A percentile compares a stretch with the other conserved stretches of the same genome.
Evolutionary conservation across 2,888 invertebrate genomes (phyloP).

Genomic region (Amiota minor): DNA sequence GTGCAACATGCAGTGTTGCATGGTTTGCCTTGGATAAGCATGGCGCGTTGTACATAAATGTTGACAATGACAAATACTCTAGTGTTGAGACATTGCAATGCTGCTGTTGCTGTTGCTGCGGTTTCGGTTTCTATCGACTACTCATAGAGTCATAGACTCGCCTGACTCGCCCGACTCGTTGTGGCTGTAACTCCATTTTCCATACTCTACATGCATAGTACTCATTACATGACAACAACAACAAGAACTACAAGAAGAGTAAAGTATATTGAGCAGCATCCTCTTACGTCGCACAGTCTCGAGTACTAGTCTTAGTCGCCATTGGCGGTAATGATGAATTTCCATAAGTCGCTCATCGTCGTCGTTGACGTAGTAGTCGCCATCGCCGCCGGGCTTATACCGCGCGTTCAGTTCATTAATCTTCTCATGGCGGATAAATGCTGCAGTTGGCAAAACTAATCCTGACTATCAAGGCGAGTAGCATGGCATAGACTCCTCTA

Average conservation of each 20-base stretch:
- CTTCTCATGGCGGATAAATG: constrained; percentile 46
- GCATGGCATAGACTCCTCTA: constrained; percentile 15
- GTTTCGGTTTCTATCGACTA: constrained; percentile 40
- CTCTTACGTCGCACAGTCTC: constrained; percentile 7
- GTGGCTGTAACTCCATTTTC: not conserved
- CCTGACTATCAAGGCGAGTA: not conserved
- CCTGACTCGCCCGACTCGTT: constrained; percentile 17
- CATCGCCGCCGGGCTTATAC: constrained; percentile 24
- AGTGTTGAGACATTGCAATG: constrained; percentile 27
- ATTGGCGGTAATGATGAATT: constrained; percentile 69
- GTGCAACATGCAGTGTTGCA: not conserved
- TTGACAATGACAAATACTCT: constrained; percentile 73
- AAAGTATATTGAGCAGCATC: not conserved
- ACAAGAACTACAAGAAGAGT: no score
- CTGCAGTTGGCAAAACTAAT: not conserved
- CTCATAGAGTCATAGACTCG: not conserved
- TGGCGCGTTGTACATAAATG: constrained; percentile 64
- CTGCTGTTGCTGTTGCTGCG: constrained; percentile 38
- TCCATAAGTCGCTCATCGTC: constrained; percentile 63
- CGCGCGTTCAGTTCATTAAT: constrained; percentile 61
- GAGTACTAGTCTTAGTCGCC: constrained; percentile 23
- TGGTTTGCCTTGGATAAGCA: constrained; percentile 36
- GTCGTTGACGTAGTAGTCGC: not conserved
- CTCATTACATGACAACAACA: constrained; percentile 9
- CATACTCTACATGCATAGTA: constrained; percentile 10